Conservation (phyloP, 2,888 invertebrate species). For the Cantharis flavilabris region DNA sequence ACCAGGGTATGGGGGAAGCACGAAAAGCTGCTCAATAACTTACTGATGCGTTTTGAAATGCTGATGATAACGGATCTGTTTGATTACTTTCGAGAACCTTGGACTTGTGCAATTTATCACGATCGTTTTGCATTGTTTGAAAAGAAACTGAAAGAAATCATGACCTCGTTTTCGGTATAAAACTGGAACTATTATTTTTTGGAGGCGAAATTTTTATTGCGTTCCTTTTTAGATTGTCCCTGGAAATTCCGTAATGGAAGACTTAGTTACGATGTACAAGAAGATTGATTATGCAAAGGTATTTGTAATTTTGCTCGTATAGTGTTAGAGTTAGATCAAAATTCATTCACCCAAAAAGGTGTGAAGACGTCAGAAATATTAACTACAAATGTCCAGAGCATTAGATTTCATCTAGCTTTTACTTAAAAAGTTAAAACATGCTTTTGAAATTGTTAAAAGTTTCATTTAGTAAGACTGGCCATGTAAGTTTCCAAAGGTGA, state of each 20-base stretch:
- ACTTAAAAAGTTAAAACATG: too few relatives aligned
- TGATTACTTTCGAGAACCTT: slow-evolving; percentile 68
- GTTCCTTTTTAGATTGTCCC: slow-evolving; percentile 33
- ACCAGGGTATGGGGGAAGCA: slow-evolving; percentile 73
- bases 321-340: too few relatives aligned
- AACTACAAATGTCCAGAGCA: too few relatives aligned
- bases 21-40: slow-evolving; percentile 70
- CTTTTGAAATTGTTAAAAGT: too few relatives aligned
- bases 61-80: slow-evolving; percentile 68
- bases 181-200: not conserved
- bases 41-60: slow-evolving; percentile 64
- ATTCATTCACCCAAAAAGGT: too few relatives aligned
- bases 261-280: slow-evolving; percentile 40
- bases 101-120: slow-evolving; percentile 67
- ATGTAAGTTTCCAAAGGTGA: too few relatives aligned
- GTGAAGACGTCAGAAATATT: too few relatives aligned
- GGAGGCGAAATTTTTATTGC: not conserved
- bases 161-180: slow-evolving; percentile 27
- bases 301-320: slow-evolving; percentile 12
- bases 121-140: slow-evolving; percentile 62
- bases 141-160: slow-evolving; percentile 43
- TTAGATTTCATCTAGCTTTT: too few relatives aligned
- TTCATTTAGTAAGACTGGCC: too few relatives aligned
- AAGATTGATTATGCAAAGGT: slow-evolving; percentile 45
- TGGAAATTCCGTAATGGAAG: slow-evolving; percentile 42